A percentile compares a stretch with the other conserved stretches of the same genome.
phyloP scores from a whole-genome alignment of 2,113 vertebrate species.

The Dasyprocta punctata region DNA sequence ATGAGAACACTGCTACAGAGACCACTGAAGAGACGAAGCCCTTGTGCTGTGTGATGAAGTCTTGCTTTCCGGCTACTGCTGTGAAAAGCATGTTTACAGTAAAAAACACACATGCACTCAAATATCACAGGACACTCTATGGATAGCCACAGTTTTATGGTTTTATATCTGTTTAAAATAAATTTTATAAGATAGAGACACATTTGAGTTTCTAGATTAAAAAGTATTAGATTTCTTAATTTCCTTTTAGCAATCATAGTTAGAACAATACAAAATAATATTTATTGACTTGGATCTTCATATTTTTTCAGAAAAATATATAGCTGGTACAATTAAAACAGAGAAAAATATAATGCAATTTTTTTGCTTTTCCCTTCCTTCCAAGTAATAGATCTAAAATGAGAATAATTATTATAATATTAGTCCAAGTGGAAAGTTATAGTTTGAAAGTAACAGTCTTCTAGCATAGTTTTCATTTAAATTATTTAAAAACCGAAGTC shows the following conservation, averaged over 20 bases:
- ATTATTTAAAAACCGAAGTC: constrained; percentile 30
- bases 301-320: background rate
- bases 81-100: background rate
- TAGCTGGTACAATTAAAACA: background rate
- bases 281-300: background rate
- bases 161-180: background rate
- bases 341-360: background rate
- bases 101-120: background rate
- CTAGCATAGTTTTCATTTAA: constrained; percentile 26
- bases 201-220: background rate
- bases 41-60: background rate
- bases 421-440: background rate
- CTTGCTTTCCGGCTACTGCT: background rate
- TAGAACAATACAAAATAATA: background rate
- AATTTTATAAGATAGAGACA: background rate
- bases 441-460: background rate
- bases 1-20: background rate
- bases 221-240: background rate
- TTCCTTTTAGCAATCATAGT: background rate
- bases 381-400: constrained; percentile 9
- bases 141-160: background rate
- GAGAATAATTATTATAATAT: constrained; percentile 15
- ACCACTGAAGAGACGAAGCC: background rate
- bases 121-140: background rate
- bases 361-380: background rate